Base-by-base conservation (phyloP, 2,113 vertebrate genomes). In the human (Homo sapiens) region DNA sequence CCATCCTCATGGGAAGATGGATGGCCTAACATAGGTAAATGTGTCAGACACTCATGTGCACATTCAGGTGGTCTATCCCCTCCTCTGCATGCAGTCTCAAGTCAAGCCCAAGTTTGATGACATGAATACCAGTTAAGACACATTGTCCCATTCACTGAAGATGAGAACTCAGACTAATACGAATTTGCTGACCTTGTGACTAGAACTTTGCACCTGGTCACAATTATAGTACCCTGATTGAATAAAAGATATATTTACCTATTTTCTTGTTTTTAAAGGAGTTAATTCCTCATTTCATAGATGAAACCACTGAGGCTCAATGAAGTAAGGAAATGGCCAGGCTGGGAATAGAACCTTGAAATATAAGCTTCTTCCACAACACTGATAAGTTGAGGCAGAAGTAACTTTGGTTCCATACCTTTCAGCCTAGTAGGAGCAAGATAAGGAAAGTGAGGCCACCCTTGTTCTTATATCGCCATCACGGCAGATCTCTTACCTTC, bases 401-500 rank as follows among this genome's bases (percentile, higher is more conserved):
- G 20, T 18, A 13, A 2, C 14, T 10, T 48, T 76, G 43, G 16
- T 27, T 89, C 40, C 23, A 25, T 43, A 18, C 13, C 13, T 40
- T 23, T 91, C 32, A 75, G 32, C 9, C 52, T 55, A 32, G 8
- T 23, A 73, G 52, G 89, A 82, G 22, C 38, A 90, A 48, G 45
- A 68, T 12, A 22, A 79, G n/a, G 16, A n/a, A 38, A 48, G 14
- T 9, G 25, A 93, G 23, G 35, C 22, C 20, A 30, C 8, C 16
- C 14, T 20, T 48, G 2, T 40, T 38, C 32, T 23, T 13, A 32
- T 12, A 9, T n/a, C 11, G 11, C 32, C 50, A 43, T 45, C 61
- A 32, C 2, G 14, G 18, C 40, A 0, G 10, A 3, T n/a, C 78
- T 32, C 91, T 97, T 89, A 99, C 99, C 99, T 99, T 99, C 97